Conservation (phyloP, 2,797 vertebrate species). For the Galagoides demidoff region DNA sequence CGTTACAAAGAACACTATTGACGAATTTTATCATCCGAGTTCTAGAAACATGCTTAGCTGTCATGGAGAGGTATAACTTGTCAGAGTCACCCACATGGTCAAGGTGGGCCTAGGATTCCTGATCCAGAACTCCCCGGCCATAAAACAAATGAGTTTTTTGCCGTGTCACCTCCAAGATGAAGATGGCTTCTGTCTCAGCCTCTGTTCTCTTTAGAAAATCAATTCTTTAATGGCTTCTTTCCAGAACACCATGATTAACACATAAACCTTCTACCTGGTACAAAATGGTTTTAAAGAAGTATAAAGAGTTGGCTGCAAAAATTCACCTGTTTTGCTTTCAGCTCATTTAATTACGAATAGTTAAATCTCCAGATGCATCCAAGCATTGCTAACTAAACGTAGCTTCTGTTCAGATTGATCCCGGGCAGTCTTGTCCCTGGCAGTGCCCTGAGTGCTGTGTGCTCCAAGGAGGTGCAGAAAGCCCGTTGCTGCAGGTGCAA, state of each 20-base stretch:
- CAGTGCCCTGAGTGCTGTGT: neutral
- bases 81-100: neutral
- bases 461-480: neutral
- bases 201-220: neutral
- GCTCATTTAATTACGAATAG: constrained; percentile 47
- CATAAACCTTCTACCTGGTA: neutral
- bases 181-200: neutral
- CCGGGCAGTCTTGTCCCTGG: neutral
- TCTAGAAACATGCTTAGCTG: neutral
- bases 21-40: neutral
- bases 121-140: neutral
- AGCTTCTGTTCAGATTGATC: constrained; percentile 36
- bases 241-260: neutral
- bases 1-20: neutral
- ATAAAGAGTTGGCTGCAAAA: neutral
- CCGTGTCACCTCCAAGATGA: neutral
- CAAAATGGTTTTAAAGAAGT: neutral
- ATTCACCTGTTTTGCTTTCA: constrained; percentile 9
- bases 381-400: constrained; percentile 50
- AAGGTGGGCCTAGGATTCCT: neutral
- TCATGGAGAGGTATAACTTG: neutral
- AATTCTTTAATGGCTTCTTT: neutral
- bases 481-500: constrained; percentile 49
- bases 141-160: neutral
- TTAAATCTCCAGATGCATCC: constrained; percentile 22